Base-by-base conservation (phyloP, 2,888 invertebrate species). In the Rhopalosiphum nymphaeae region DNA sequence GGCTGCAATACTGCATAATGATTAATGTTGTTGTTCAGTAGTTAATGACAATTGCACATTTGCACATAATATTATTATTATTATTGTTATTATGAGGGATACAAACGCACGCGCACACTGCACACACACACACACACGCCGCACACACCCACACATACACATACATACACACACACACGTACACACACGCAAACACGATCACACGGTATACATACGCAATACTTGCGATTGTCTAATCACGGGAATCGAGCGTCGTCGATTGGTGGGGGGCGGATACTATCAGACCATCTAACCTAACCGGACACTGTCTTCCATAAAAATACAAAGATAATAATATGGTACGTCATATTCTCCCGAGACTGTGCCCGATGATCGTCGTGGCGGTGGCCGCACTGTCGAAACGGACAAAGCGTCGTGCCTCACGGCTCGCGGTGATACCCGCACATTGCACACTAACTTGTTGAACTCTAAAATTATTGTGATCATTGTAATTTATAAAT, bases 321-420 rank as follows among this genome's bases (percentile, higher is more conserved):
- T 78, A 36, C 4, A 1, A 36, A 78, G 36, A 21, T 36, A n/a
- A 26, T 46, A 57, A 26, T 7, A 26, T n/a, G n/a, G n/a, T 56
- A 21, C 53, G 53, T 46, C 11, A 53, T 53, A 53, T 53, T 53
- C 53, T 53, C 26, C 57, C 0, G 25, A 56, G 21, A 56, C 56
- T 5, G 57, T 57, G 57, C 26, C 57, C 26, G 26, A 57, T 10
- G 26, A 78, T 78, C 85, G 85, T 26, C 25, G 44, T 26, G 46
- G 29, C 2, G 46, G 86, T 86, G 86, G 86, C 46, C 86, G 46
- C 86, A 86, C 86, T 86, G 86, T 86, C 46, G 29, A 85, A 42
- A 85, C 85, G 26, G 44, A 44, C 85, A 85, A 85, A 85, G 42
- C 44, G 4, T 26, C 1, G 26, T 21, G 21, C 16, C 21, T 53